Evolutionary conservation across 2,113 vertebrate genomes (phyloP).

Genomic region (Sprattus sprattus): DNA sequence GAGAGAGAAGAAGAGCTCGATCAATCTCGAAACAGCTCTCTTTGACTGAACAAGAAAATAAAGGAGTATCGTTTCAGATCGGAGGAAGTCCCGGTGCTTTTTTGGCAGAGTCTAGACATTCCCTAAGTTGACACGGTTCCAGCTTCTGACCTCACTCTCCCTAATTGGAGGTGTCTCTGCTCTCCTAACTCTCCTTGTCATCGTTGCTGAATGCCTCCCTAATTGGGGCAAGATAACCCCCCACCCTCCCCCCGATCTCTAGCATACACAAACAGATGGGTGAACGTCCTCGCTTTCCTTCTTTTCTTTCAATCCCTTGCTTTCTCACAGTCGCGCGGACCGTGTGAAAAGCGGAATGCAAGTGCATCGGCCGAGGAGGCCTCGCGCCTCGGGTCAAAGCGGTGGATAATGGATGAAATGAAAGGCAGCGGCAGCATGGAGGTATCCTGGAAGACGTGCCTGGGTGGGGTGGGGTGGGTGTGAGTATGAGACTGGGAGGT

Average conservation of each 20-base stretch:
- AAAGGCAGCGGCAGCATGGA: background rate
- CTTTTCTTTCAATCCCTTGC: background rate
- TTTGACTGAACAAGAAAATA: background rate
- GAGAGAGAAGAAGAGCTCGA: background rate
- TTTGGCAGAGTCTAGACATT: slow-evolving; percentile 40
- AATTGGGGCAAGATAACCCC: slow-evolving; percentile 37
- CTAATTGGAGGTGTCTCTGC: slow-evolving; percentile 44
- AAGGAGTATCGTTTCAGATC: slow-evolving; percentile 32
- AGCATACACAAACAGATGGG: slow-evolving; percentile 1
- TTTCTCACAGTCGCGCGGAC: background rate
- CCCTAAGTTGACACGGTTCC: slow-evolving; percentile 30
- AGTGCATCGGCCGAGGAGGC: background rate
- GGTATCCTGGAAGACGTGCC: background rate
- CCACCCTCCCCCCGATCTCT: background rate
- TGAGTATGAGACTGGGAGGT: background rate
- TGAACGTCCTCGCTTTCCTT: background rate
- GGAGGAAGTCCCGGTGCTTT: slow-evolving; percentile 30
- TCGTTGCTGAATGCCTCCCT: slow-evolving; percentile 29
- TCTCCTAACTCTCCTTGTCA: slow-evolving; percentile 25
- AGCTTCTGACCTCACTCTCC: slow-evolving; percentile 30
- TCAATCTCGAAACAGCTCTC: background rate
- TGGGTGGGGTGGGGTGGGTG: background rate
- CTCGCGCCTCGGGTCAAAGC: background rate
- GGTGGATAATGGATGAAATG: background rate
- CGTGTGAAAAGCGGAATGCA: background rate